These are phyloP conservation scores for Etia nguti DNA, from an alignment of 2,113 vertebrate species.

Conservation along the genomic window DNA sequence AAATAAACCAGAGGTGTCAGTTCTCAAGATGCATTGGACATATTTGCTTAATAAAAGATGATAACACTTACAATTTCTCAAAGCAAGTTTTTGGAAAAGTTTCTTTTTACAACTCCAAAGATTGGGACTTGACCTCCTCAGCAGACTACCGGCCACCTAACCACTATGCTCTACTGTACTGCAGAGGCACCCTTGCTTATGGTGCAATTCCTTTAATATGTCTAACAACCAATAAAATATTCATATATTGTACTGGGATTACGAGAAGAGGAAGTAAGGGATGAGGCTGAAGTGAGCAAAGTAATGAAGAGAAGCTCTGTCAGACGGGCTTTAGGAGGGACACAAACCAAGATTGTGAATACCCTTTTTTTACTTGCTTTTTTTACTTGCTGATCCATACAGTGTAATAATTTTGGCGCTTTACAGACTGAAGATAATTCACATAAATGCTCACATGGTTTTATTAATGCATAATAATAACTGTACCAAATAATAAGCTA, in stretches of 20 bases:
- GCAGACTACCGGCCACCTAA: constrained; percentile 4
- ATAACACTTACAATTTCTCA: not conserved
- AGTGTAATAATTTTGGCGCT: not conserved
- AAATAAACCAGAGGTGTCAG: not conserved
- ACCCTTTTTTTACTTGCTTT: accelerated
- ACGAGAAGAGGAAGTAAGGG: constrained; percentile 79
- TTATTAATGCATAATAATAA: not conserved
- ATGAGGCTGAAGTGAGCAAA: constrained; percentile 54
- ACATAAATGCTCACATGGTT: not conserved
- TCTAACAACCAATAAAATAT: constrained; percentile 91
- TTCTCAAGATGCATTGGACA: not conserved
- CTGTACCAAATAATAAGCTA: not conserved
- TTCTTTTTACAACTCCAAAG: not conserved
- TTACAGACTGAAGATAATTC: not conserved
- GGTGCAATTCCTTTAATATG: constrained; percentile 86
- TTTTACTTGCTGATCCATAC: not conserved
- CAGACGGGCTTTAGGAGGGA: not conserved
- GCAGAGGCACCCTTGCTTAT: constrained; percentile 76
- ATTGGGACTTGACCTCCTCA: not conserved
- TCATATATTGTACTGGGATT: constrained; percentile 86
- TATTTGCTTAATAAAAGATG: not conserved
- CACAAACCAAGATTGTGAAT: not conserved
- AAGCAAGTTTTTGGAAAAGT: not conserved
- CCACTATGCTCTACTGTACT: constrained; percentile 66
- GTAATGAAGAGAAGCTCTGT: not conserved